Evolutionary conservation across 2,888 invertebrate species (phyloP).

Genomic region (Acrobasis consociella): DNA sequence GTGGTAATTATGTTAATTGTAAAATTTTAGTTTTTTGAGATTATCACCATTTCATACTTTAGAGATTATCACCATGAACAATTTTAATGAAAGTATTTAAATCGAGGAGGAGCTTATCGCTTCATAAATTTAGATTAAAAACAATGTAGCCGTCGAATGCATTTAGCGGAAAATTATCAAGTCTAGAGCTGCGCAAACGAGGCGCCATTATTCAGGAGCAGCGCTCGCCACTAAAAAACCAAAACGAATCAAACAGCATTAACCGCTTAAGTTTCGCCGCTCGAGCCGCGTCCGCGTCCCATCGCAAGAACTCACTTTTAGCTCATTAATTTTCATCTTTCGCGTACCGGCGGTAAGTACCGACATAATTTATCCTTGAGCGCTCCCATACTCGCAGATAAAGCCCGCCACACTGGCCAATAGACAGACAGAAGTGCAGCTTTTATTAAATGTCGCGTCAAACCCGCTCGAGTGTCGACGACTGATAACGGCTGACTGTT

Average conservation of each 20-base stretch:
- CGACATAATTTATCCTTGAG: conserved; percentile 80
- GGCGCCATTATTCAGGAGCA: conserved; percentile 54
- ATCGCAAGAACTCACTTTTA: conserved; percentile 67
- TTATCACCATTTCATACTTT: too few species aligned
- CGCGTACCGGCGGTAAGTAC: conserved; percentile 51
- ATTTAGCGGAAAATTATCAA: conserved; percentile 46
- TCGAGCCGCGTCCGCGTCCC: conserved; percentile 40
- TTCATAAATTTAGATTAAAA: conserved; percentile 39
- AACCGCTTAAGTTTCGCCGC: conserved; percentile 55
- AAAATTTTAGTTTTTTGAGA: too few species aligned
- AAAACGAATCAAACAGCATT: conserved; percentile 63
- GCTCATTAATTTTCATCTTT: conserved; percentile 82
- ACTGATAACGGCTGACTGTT: conserved; percentile 74
- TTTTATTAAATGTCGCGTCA: conserved; percentile 72
- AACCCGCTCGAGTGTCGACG: conserved; percentile 75
- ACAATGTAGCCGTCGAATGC: conserved; percentile 36
- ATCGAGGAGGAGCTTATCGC: conserved; percentile 1
- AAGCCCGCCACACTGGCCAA: conserved; percentile 67
- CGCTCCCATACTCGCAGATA: conserved; percentile 78
- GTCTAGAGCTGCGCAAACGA: conserved; percentile 49
- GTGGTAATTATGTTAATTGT: too few species aligned
- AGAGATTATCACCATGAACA: neutral
- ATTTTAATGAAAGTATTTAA: neutral
- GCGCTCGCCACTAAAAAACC: conserved; percentile 47
- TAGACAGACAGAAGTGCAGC: conserved; percentile 43